Evolutionary conservation across 2,797 vertebrate species (phyloP).

Genomic region (Jordanella pulchra): DNA sequence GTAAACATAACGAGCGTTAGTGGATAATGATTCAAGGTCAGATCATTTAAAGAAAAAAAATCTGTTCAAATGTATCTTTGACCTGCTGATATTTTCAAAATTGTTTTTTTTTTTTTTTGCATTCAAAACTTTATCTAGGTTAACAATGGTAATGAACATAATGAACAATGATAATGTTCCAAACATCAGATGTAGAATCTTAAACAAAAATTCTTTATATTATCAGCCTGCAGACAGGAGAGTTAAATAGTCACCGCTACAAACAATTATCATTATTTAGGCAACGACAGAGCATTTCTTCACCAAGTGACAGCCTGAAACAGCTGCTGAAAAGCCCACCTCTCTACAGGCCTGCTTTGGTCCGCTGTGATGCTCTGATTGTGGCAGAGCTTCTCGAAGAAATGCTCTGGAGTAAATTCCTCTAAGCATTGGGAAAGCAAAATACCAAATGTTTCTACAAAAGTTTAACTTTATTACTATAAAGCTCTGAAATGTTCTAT

Average conservation of each 20-base stretch:
- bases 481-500: slow-evolving; percentile 30
- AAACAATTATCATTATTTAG: slow-evolving; percentile 73
- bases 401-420: slow-evolving; percentile 42
- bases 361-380: slow-evolving; percentile 41
- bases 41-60: neutral
- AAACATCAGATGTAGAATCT: neutral
- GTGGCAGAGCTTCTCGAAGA: slow-evolving; percentile 43
- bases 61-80: neutral
- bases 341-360: slow-evolving; percentile 38
- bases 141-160: neutral
- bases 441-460: slow-evolving; percentile 27
- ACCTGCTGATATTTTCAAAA: neutral
- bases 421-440: slow-evolving; percentile 30
- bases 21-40: too few species aligned
- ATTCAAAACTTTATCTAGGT: neutral
- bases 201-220: slow-evolving; percentile 29
- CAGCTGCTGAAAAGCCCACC: slow-evolving; percentile 72
- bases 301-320: slow-evolving; percentile 67
- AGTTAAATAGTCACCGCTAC: slow-evolving; percentile 48
- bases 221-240: slow-evolving; percentile 60
- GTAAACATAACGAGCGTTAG: too few species aligned
- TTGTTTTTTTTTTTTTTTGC: neutral
- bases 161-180: neutral
- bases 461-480: slow-evolving; percentile 21
- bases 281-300: slow-evolving; percentile 75